phyloP scores from a whole-genome alignment of 2,113 vertebrate species.

The Syngnathus floridae region DNA sequence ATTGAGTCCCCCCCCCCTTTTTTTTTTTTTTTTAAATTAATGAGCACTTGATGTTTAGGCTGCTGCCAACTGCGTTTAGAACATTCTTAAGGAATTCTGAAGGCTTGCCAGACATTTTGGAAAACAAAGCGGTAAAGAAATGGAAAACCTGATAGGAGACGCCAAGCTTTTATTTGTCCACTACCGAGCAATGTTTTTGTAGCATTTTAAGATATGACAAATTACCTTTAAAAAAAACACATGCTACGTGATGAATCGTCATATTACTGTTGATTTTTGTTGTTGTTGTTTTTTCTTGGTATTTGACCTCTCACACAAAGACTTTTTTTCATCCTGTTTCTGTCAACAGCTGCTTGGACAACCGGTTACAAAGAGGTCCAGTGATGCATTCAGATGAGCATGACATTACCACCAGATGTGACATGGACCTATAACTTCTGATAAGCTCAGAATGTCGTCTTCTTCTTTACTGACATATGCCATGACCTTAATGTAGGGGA shows the following conservation, averaged over 20 bases:
- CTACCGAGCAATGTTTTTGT: constrained; percentile 22
- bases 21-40: constrained; percentile 83
- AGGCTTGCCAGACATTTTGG: constrained; percentile 77
- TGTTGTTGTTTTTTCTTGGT: constrained; percentile 7
- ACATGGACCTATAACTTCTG: constrained; percentile 8
- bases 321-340: constrained; percentile 28
- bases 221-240: constrained; percentile 34
- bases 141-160: constrained; percentile 29
- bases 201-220: constrained; percentile 15
- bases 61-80: constrained; percentile 88
- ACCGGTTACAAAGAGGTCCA: constrained; percentile 25
- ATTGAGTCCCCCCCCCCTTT: constrained; percentile 36
- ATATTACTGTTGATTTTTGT: constrained; percentile 15
- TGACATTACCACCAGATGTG: constrained; percentile 1
- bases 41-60: constrained; percentile 88
- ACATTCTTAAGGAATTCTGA: constrained; percentile 84
- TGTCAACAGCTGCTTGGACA: constrained; percentile 43
- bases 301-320: constrained; percentile 27
- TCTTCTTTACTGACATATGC: constrained; percentile 23
- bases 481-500: constrained; percentile 14
- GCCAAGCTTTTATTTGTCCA: constrained; percentile 19
- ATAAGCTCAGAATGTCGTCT: constrained; percentile 12
- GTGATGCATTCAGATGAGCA: background rate
- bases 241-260: constrained; percentile 16
- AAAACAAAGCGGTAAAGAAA: constrained; percentile 75